Base-by-base conservation (phyloP, 2,888 invertebrate species). In the Polymixis lichenea region DNA sequence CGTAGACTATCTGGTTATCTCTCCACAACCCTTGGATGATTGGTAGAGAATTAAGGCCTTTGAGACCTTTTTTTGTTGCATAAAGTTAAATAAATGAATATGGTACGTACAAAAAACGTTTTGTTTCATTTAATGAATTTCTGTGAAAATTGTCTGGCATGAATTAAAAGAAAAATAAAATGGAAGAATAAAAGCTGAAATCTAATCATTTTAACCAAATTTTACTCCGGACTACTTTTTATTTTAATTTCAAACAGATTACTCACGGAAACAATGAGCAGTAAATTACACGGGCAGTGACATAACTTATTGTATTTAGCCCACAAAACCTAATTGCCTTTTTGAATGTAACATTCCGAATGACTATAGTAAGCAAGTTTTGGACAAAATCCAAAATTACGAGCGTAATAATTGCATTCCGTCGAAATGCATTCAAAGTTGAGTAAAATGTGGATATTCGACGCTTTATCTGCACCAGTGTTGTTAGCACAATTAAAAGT, bases 301-400 rank as follows among this genome's bases (percentile, higher is more conserved):
- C 66, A 70, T 51, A 75, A 73, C 62, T 55, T 72, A 81, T 76
- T 77, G 70, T 77, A 77, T 85, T 82, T 73, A 65, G 77, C 58
- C 38, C 51, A 72, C 77, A 85, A 71, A 82, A 72, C 53, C 82
- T 85, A 85, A 77, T 83, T 83, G 82, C 82, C 71, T 82, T 83
- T 85, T 82, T 74, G 68, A 68, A 72, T 68, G 75, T 77, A 5
- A 76, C 64, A 76, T 84, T 64, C 43, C 55, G 15, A 83, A 74
- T 74, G 66, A 68, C 77, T 22, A 70, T 66, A 55, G 83, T 85
- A 84, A 82, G 79, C 84, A 85, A 86, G 82, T 88, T 87, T 87
- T 86, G 90, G 91, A 90, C 88, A 86, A 87, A 90, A 90, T 89
- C 91, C 91, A 91, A 93, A 93, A 93, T 94, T 92, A 93, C 90